Base-by-base conservation (phyloP, 1,140 invertebrate species). In the Aphaenogaster rudis region DNA sequence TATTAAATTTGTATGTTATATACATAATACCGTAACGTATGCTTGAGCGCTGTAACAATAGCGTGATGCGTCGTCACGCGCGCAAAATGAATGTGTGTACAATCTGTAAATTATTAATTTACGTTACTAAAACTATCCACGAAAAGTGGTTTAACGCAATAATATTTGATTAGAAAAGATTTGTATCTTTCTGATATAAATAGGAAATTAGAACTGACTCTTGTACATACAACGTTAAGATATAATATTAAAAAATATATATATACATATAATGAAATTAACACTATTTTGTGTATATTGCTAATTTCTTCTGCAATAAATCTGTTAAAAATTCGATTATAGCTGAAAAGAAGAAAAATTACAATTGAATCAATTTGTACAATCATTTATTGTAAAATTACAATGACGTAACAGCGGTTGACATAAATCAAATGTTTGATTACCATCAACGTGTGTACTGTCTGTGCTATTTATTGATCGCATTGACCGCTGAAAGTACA, bases 31-130 rank as follows among this genome's bases (percentile, higher is more conserved):
- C 57, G 66, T 87, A 86, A 88, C 80, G 87, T 86, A 88, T 74
- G 84, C 72, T 89, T 82, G 77, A 92, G 71, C 79, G 81, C 54
- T n/a, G 57, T 88, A 86, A 88, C 63, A 76, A 79, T 80, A 74
- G 66, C 77, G 85, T 69, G 82, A 48, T 63, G 21, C 57, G 4
- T n/a, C 21, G 8, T 57, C 77, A 36, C 42, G 72, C 69, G 79
- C 21, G 77, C 85, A 88, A 88, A 71, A 66, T 88, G 84, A 91
- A 94, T 91, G 92, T 91, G 89, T 95, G 94, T 95, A 94, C 88
- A 95, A 94, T 94, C 88, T 93, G 93, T 94, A 94, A 93, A 94
- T 94, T 93, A 93, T 93, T 94, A 93, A 92, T 92, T 84, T 91
- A 69, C 87, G 61, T 82, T 92, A 90, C 91, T 93, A 91, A 93